Percentiles rank a stretch among this genome's conserved stretches.
phyloP scores from a whole-genome alignment of 2,113 vertebrate genomes.

The Hemicordylus capensis region DNA sequence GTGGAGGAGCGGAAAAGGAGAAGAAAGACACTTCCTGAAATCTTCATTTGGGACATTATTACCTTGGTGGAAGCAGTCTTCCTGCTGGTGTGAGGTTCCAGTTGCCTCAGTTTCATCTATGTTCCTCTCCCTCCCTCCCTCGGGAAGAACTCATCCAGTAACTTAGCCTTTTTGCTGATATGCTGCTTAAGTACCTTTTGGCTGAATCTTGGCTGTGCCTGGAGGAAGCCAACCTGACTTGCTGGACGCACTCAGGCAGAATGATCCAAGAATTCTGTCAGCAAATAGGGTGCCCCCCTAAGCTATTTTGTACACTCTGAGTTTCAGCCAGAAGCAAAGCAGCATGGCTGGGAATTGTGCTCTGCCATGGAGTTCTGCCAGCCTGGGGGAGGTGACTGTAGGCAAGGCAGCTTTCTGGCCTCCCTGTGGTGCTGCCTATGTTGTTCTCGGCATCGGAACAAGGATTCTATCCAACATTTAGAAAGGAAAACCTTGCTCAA shows the following conservation, averaged over 20 bases:
- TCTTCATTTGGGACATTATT: too few species aligned
- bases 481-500: slow-evolving; percentile 55
- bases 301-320: background rate
- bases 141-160: too few species aligned
- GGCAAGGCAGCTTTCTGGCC: background rate
- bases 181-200: too few species aligned
- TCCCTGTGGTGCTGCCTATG: slow-evolving; percentile 28
- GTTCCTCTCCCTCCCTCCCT: too few species aligned
- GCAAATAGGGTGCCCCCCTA: background rate
- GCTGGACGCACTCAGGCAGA: background rate
- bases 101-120: too few species aligned
- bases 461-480: slow-evolving; percentile 65
- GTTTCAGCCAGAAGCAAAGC: background rate
- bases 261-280: background rate
- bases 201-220: too few species aligned
- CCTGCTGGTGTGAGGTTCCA: too few species aligned
- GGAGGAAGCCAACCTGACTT: too few species aligned
- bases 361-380: background rate
- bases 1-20: too few species aligned
- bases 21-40: too few species aligned
- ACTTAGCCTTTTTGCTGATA: too few species aligned
- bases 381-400: background rate
- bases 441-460: slow-evolving; percentile 67
- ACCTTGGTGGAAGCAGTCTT: too few species aligned
- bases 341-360: background rate